Base-by-base conservation (phyloP, 2,888 invertebrate genomes). In the Nudaria mundana region DNA sequence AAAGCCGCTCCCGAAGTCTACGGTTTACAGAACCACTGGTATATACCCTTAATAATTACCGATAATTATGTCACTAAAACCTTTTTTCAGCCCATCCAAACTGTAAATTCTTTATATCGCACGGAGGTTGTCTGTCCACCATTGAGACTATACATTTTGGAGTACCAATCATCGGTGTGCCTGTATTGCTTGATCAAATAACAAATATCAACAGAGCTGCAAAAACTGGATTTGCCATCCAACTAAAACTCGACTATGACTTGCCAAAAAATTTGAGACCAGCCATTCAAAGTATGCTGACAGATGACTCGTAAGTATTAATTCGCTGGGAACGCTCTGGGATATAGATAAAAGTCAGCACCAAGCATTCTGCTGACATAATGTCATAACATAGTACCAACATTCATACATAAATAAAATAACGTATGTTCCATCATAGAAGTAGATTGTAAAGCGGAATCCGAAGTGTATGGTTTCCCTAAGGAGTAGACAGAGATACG, bases 181-280 rank as follows among this genome's bases (percentile, higher is more conserved):
- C 79, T 0, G 48, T 74, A 1, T 66, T 61, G 22, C 68, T 55
- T 3, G 83, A 84, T 33, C 82, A 84, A 53, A 72, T 69, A 42
- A 46, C 63, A 0, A 84, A 83, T 24, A 50, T 76, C 5, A 51
- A 72, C 2, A 69, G 66, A 52, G 72, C 74, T 0, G 71, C 70
- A 1, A 39, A 39, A 0, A 71, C 63, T 37, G 81, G 76, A 1
- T 73, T 66, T 7, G 80, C 66, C 0, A 48, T 60, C 4, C 64
- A 57, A 37, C 71, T 78, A 0, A 40, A 60, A 2, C 37, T 79
- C 4, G 46, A 58, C 10, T 55, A 66, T 8, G 43, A 67, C 8
- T 36, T 76, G 4, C 58, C 66, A 0, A 43, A 58, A 2, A 56
- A 71, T 7, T 48, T 81, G 29, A 65, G 57, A 39, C 22, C 20